Evolutionary conservation across 92 coral and sea anemone genomes (phyloP), one percentile per base, ranked within the genome.

Genomic region (Paramuricea clavata): DNA sequence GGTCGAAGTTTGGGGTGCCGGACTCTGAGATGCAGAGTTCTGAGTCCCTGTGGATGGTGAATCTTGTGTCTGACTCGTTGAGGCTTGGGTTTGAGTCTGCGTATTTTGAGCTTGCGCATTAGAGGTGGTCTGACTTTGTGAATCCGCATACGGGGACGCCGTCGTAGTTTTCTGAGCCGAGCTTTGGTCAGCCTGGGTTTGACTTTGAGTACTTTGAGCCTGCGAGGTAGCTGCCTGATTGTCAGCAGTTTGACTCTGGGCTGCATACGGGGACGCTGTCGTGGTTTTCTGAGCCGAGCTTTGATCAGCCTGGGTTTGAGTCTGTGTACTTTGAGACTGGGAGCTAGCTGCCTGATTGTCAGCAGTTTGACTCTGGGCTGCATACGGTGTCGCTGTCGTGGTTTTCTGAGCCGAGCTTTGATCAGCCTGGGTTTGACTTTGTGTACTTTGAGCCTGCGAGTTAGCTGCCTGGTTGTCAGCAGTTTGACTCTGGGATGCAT

Each of bases 241-340:
- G 83, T 57, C 68, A 69, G 61, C 19, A 28, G 76, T 65, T 28
- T 31, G 42, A 13, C 30, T 49, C 83, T 74, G 83, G 0, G 83
- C 54, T 39, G 33, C 30, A 34, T 61, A 31, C 1, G 72, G 84
- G 8, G 82, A 68, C 19, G 56, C 31, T 49, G 83, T 77, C 8
- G 83, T 59, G 15, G 87, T 32, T 34, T 73, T 47, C 71, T 85
- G 82, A 59, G 77, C 43, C 5, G 87, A 22, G 47, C 76, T 49
- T 44, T 77, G 89, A n/a, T 54, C 83, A 80, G 81, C 64, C 76
- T 67, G 85, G 70, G 85, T 25, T 25, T 65, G 79, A 70, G 56
- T 5, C 65, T 61, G n/a, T 25, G 25, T 13, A 74, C 60, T 22
- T 71, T 78, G 36, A 88, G 16, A 21, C 68, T 57, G 44, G 36